phyloP scores from a whole-genome alignment of 2,888 invertebrate genomes.

The Selenia dentaria region DNA sequence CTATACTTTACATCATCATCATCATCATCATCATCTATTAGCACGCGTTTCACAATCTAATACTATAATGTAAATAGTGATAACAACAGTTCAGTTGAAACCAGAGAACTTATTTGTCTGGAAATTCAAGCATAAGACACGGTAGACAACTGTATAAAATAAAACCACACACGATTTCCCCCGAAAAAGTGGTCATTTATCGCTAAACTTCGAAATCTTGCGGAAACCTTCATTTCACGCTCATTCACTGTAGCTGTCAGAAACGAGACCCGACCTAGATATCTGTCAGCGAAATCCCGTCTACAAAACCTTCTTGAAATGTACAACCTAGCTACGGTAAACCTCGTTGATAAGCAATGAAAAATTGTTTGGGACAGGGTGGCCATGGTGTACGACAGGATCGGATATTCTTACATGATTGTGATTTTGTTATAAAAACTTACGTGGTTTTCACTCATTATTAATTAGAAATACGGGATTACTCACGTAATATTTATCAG shows the following conservation, averaged over 20 bases:
- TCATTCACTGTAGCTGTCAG: slow-evolving; percentile 10
- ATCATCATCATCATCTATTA: too few species aligned
- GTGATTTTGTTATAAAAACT: too few species aligned
- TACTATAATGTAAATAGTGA: too few species aligned
- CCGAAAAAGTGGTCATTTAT: not conserved
- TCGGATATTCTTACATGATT: not conserved
- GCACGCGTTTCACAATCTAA: too few species aligned
- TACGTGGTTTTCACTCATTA: too few species aligned
- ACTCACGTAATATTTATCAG: too few species aligned
- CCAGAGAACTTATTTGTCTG: too few species aligned
- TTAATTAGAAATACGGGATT: too few species aligned
- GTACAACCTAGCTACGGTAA: slow-evolving; percentile 13
- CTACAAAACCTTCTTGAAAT: slow-evolving; percentile 8
- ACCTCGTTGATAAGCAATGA: slow-evolving; percentile 18
- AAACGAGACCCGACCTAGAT: slow-evolving; percentile 4
- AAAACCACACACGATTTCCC: not conserved
- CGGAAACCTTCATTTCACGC: slow-evolving; percentile 2
- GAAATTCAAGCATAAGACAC: too few species aligned
- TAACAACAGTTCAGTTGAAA: too few species aligned
- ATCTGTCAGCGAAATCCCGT: slow-evolving; percentile 9
- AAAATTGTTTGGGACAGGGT: slow-evolving; percentile 10
- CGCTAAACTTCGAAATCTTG: slow-evolving; percentile 4
- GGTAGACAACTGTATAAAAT: too few species aligned
- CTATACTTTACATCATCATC: too few species aligned
- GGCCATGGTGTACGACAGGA: not conserved